Conservation (phyloP, 2,113 vertebrate genomes). For the Hymenochirus boettgeri region DNA sequence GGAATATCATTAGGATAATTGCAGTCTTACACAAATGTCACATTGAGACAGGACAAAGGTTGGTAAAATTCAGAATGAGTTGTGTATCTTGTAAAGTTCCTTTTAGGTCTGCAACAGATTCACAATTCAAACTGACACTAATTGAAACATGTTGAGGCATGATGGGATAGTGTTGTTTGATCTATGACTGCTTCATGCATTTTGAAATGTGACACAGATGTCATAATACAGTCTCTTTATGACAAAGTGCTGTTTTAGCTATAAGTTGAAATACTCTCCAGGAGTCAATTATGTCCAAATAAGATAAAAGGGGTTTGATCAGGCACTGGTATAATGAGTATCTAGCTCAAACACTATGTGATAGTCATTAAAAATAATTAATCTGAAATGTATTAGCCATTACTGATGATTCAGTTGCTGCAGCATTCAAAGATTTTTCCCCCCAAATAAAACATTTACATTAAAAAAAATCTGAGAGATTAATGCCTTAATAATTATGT, state of each 20-base stretch:
- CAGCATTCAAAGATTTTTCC: neutral
- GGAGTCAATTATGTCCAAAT: conserved; percentile 1
- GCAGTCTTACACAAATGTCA: neutral
- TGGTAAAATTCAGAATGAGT: neutral
- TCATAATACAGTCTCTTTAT: neutral
- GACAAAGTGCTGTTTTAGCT: neutral
- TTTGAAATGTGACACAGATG: neutral
- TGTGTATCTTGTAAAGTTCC: neutral
- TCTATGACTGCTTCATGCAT: neutral
- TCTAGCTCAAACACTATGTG: neutral
- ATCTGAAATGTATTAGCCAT: neutral
- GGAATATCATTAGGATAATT: neutral
- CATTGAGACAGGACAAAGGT: neutral
- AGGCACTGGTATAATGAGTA: neutral
- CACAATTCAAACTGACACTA: neutral
- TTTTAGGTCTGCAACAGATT: neutral
- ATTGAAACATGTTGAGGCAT: neutral
- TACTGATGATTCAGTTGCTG: neutral
- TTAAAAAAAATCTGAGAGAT: too few species aligned
- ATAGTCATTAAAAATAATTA: neutral
- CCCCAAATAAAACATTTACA: neutral
- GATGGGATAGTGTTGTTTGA: neutral
- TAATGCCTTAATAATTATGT: too few species aligned
- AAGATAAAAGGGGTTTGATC: conserved; percentile 1
- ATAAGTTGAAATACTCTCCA: neutral